Evolutionary conservation across 2,888 invertebrate genomes (phyloP).

Genomic region (Marronus borbonicus): DNA sequence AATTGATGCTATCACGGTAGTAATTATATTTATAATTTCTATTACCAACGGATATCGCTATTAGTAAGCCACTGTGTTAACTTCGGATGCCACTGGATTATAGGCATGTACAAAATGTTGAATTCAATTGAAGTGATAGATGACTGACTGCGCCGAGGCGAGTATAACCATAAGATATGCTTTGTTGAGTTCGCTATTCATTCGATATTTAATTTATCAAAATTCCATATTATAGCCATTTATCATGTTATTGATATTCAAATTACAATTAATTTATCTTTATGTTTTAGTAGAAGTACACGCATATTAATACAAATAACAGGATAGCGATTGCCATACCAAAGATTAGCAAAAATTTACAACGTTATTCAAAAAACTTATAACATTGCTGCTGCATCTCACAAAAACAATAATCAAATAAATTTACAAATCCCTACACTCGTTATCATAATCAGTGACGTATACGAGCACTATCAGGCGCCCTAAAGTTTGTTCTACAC

Average conservation of each 20-base stretch:
- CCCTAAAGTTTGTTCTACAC: not conserved
- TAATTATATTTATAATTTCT: too few species aligned
- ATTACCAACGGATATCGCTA: too few species aligned
- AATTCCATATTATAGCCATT: too few species aligned
- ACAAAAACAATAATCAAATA: not conserved
- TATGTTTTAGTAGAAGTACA: too few species aligned
- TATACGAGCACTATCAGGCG: not conserved
- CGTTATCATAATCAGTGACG: not conserved
- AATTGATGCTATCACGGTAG: too few species aligned
- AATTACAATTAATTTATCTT: too few species aligned
- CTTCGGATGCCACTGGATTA: too few species aligned
- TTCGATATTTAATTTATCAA: too few species aligned
- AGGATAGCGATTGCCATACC: not conserved
- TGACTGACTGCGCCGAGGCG: not conserved
- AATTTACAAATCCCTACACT: not conserved
- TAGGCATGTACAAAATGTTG: not conserved
- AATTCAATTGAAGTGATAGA: not conserved
- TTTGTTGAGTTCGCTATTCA: too few species aligned
- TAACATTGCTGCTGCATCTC: not conserved
- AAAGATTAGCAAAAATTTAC: not conserved
- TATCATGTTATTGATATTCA: too few species aligned
- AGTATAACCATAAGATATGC: too few species aligned
- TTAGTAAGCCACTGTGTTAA: too few species aligned
- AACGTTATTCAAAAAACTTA: not conserved
- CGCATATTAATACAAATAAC: not conserved